A percentile compares a stretch with the other conserved stretches of the same genome.
Evolutionary conservation across 2,113 vertebrate species (phyloP).

Genomic region (Sturnira hondurensis): DNA sequence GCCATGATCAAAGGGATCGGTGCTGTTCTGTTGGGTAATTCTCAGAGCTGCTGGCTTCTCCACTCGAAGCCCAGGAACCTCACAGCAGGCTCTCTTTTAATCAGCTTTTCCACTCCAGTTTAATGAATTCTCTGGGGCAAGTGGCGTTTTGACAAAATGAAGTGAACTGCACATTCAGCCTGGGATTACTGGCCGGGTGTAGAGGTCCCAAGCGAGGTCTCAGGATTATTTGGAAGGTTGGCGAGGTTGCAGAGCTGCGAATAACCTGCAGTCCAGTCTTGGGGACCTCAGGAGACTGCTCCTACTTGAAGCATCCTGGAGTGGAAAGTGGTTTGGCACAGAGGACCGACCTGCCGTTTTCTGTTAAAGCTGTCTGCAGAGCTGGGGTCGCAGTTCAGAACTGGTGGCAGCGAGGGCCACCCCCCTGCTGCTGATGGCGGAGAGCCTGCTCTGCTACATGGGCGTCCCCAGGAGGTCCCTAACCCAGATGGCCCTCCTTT

Average conservation of each 20-base stretch:
- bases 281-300: neutral
- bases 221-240: neutral
- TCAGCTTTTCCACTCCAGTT: conserved; percentile 25
- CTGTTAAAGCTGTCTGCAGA: neutral
- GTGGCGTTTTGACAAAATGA: conserved; percentile 9
- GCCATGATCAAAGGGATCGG: neutral
- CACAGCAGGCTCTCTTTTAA: neutral
- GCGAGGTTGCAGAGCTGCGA: neutral
- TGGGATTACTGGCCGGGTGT: neutral
- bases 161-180: neutral
- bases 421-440: neutral
- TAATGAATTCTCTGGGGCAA: neutral
- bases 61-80: neutral
- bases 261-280: neutral
- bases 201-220: neutral
- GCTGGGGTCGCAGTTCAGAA: neutral
- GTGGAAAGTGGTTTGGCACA: neutral
- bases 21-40: neutral
- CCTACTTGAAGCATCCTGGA: neutral
- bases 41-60: neutral
- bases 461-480: neutral
- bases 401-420: fast-evolving
- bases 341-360: neutral
- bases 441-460: neutral
- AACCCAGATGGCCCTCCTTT: neutral